Evolutionary conservation across 2,113 vertebrate genomes (phyloP), one percentile per base, ranked within the genome.

Genomic region (Eleginops maclovinus): DNA sequence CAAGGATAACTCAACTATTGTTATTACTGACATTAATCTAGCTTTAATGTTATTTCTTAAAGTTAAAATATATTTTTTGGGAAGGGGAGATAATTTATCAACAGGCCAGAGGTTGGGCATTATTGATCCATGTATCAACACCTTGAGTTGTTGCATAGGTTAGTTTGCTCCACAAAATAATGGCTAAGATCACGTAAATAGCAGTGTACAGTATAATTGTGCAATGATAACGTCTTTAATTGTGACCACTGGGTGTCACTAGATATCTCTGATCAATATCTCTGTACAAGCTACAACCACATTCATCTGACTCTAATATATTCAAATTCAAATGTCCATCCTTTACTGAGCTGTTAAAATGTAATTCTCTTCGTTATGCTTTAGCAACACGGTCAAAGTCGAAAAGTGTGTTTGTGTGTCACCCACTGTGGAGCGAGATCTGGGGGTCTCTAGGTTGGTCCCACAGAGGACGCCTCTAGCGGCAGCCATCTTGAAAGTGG

Each of bases 221-320:
- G 15, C 66, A 51, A 58, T 79, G 81, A 89, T 84, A 84, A 84
- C 80, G 90, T 87, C 86, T 90, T 87, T 87, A 88, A 83, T 82
- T 89, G 81, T 86, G 80, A 81, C 93, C 91, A 93, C 91, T 91
- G 85, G 90, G 90, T 93, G 93, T 91, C 93, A 93, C 88, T 88
- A 92, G 88, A 92, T 83, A 89, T 88, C 89, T 86, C 88, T 92
- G 88, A 92, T 91, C 77, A 83, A 91, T 92, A 92, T 94, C 89
- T 92, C 55, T 69, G 54, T 65, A 36, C 26, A 62, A 69, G 72
- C 40, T 68, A 47, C 65, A 43, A 56, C 62, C 59, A 72, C 43
- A 19, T 81, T 75, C 49, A 60, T 64, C 61, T 75, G 74, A 67
- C 54, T 71, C 67, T 74, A 77, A 75, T 66, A 50, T 82, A 87